Evolutionary conservation across 2,797 vertebrate genomes (phyloP).

Genomic region (Triplophysa bombifrons): DNA sequence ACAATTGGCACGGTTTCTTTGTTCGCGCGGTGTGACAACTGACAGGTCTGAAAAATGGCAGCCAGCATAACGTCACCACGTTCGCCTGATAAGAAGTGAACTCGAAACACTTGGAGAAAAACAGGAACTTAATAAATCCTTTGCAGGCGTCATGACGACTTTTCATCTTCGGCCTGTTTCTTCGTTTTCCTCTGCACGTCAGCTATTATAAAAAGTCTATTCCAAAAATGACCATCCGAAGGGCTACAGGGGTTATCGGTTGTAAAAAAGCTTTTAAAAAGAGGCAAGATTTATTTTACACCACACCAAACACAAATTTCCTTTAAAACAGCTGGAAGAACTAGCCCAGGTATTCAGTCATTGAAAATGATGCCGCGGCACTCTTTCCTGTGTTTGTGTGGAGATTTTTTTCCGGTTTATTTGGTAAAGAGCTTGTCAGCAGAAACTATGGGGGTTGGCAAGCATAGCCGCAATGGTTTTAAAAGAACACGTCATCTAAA

Average conservation of each 20-base stretch:
- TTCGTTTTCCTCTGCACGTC: background rate
- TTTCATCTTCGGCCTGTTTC: slow-evolving; percentile 51
- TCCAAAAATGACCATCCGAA: background rate
- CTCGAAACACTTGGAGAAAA: slow-evolving; percentile 53
- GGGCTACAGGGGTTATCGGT: slow-evolving; percentile 1
- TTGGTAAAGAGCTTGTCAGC: slow-evolving; percentile 28
- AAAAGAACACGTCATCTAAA: background rate
- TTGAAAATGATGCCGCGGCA: slow-evolving; percentile 68
- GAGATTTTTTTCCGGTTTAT: slow-evolving; percentile 38
- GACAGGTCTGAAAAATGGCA: slow-evolving; percentile 35
- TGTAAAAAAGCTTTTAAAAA: background rate
- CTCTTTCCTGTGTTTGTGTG: slow-evolving; percentile 65
- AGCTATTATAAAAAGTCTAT: slow-evolving; percentile 9
- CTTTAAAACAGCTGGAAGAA: slow-evolving; percentile 72
- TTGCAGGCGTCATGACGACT: slow-evolving; percentile 28
- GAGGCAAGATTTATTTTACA: slow-evolving; percentile 52
- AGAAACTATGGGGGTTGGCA: slow-evolving; percentile 17
- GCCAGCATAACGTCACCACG: slow-evolving; percentile 59
- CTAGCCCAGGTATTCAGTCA: slow-evolving; percentile 71
- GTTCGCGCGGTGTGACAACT: slow-evolving; percentile 44
- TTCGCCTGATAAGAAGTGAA: slow-evolving; percentile 59
- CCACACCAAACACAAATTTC: slow-evolving; percentile 63
- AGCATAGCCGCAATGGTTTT: background rate
- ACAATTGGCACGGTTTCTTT: background rate
- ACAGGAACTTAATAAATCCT: slow-evolving; percentile 47